Conservation (phyloP, 1,140 invertebrate genomes). For the Sweltsa coloradensis region DNA sequence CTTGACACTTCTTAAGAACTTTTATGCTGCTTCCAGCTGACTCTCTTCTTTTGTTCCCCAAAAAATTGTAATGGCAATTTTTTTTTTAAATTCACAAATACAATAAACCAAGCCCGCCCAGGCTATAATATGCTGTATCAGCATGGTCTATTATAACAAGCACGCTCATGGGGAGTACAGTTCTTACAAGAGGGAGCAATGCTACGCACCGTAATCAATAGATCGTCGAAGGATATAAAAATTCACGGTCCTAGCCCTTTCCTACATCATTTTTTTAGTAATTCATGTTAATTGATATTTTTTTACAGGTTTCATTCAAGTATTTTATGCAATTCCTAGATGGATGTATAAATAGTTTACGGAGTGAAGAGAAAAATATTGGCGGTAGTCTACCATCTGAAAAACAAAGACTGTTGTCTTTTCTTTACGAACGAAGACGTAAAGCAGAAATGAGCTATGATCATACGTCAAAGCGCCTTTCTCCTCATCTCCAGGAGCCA, state of each 20-base stretch:
- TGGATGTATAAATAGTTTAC: slow-evolving; percentile 48
- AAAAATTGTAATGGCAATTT: too few relatives aligned
- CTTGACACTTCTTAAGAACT: too few relatives aligned
- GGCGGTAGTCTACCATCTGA: slow-evolving; percentile 31
- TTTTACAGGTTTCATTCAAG: slow-evolving; percentile 45
- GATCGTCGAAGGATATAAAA: not conserved
- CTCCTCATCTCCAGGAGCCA: slow-evolving; percentile 32
- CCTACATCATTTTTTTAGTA: not conserved
- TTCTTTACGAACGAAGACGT: slow-evolving; percentile 48
- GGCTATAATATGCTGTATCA: too few relatives aligned
- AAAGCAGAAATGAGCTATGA: slow-evolving; percentile 27
- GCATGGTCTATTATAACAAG: too few relatives aligned
- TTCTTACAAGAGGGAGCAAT: too few relatives aligned
- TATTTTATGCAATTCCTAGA: slow-evolving; percentile 57
- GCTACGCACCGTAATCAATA: not conserved
- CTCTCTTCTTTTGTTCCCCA: too few relatives aligned
- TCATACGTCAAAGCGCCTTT: slow-evolving; percentile 30
- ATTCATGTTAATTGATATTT: not conserved
- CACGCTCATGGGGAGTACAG: too few relatives aligned
- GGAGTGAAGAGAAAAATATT: slow-evolving; percentile 35
- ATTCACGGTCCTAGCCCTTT: not conserved
- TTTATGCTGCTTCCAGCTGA: too few relatives aligned
- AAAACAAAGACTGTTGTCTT: slow-evolving; percentile 45
- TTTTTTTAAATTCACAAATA: too few relatives aligned
- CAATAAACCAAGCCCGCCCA: too few relatives aligned